phyloP scores from a whole-genome alignment of 1,140 invertebrate species.

The Bombyx mori region ASM3026992v2 NC_085113.1:3400501-3401000 shows the following conservation, averaged over 20 bases:
- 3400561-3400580: constrained; percentile 86
- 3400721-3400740: too few species aligned
- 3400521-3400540: constrained; percentile 81
- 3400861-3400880: too few species aligned
- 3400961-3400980: constrained; percentile 2
- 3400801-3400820: too few species aligned
- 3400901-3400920: too few species aligned
- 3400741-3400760: too few species aligned
- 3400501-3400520: constrained; percentile 88
- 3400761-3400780: too few species aligned
- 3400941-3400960: background rate
- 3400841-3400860: too few species aligned
- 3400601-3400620: constrained; percentile 5
- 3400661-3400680: background rate
- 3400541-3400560: constrained; percentile 82
- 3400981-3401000: constrained; percentile 78
- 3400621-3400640: background rate
- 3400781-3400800: too few species aligned
- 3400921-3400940: too few species aligned
- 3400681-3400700: background rate
- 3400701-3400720: too few species aligned
- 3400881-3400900: too few species aligned
- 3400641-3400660: background rate
- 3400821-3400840: too few species aligned
- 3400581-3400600: constrained; percentile 86